Base-by-base conservation (phyloP, 2,797 vertebrate genomes). In the Hyperoplus immaculatus region DNA sequence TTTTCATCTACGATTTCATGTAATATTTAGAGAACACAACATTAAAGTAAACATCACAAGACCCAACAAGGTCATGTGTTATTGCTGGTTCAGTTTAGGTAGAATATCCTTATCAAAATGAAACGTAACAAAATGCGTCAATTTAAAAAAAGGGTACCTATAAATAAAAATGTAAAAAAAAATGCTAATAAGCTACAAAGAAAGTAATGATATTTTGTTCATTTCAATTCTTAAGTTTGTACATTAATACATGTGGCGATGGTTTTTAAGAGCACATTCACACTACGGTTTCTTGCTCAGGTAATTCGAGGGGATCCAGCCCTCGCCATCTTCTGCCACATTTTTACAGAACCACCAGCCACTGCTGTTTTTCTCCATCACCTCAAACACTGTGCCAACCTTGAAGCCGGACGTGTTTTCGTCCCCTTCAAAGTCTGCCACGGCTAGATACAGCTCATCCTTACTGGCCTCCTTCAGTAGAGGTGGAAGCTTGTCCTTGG, bases 271-370 rank as follows among this genome's bases (percentile, higher is more conserved):
- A 51, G 21, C 42, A 61, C 6, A 5, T 69, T 69, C 67, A 11
- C 82, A 81, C 92, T 98, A 99, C 1, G 95, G 96, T 94, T 99
- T 99, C 95, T 98, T 99, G 81, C 95, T 92, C 85, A 99, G 96
- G 94, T 98, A 99, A 90, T 99, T 99, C 69, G 98, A 99, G 93
- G 98, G 98, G 92, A 99, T 97, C 98, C 98, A 99, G 96, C 97
- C 96, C 96, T 99, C 98, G 78, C 95, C 95, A 81, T 96, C 97
- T 57, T 94, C 95, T 0, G 95, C 94, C 60, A 97, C 90, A 13
- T 96, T 97, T 92, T 97, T 98, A 95, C 98, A 99, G 93, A 99
- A 98, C 98, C 98, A 99, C 98, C 98, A 99, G 72, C 98, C 98
- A 0, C 94, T 98, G 95, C 91, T 96, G 87, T 95, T 98, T 89